A percentile compares a stretch with the other conserved stretches of the same genome.
These are phyloP conservation scores for Indicator indicator DNA, from an alignment of 2,113 vertebrate species.

Conservation along the genomic window DNA sequence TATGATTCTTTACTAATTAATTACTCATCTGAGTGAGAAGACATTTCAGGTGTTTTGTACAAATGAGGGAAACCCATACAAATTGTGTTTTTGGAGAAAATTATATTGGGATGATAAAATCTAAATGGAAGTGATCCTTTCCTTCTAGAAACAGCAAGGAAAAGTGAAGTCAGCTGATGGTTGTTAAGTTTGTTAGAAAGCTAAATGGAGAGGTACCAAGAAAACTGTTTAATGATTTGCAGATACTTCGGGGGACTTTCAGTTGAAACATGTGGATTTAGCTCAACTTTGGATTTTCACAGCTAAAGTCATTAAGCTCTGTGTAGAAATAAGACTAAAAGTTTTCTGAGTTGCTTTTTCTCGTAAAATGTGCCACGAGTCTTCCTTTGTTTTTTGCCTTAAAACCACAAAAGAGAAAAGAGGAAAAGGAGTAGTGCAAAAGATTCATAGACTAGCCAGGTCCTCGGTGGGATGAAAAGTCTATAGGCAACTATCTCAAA, in stretches of 20 bases:
- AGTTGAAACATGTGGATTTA: neutral
- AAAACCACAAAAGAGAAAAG: neutral
- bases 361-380: slow-evolving; percentile 24
- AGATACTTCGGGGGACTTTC: neutral
- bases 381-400: slow-evolving; percentile 12
- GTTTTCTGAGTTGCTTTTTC: slow-evolving; percentile 44
- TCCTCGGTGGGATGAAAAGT: neutral
- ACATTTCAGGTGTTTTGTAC: neutral
- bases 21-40: neutral
- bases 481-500: neutral
- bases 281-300: slow-evolving; percentile 41
- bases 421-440: neutral
- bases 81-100: neutral
- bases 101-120: neutral
- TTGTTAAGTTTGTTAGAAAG: slow-evolving; percentile 7
- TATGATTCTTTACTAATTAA: neutral
- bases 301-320: slow-evolving; percentile 35
- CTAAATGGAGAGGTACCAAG: neutral
- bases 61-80: slow-evolving; percentile 4
- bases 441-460: neutral
- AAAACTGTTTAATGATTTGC: slow-evolving; percentile 45
- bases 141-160: neutral
- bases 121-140: neutral
- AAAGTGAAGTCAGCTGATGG: neutral
- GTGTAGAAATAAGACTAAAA: slow-evolving; percentile 14